These are phyloP conservation scores for Acronicta alni DNA, from an alignment of 2,888 invertebrate species.

Conservation along the genomic window DNA sequence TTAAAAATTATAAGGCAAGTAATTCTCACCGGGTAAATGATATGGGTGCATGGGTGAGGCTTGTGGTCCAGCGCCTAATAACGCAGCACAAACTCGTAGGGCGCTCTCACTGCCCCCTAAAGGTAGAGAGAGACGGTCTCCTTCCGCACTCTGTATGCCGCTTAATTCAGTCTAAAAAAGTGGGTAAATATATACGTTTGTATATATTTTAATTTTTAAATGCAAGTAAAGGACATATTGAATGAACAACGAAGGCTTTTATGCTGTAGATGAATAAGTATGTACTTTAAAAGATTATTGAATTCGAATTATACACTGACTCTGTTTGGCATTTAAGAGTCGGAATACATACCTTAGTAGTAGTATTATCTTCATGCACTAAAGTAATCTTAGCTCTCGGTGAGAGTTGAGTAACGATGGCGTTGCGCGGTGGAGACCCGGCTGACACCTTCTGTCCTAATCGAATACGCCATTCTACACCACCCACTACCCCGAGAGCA, in stretches of 20 bases:
- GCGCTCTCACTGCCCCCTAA: constrained; percentile 83
- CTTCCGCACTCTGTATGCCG: constrained; percentile 76
- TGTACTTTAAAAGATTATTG: not conserved
- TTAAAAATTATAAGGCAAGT: constrained; percentile 22
- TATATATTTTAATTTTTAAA: too few relatives aligned
- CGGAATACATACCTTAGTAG: constrained; percentile 71
- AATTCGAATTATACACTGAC: too few relatives aligned
- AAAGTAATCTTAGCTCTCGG: constrained; percentile 81
- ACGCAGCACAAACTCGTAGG: constrained; percentile 79
- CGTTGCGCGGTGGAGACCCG: constrained; percentile 77
- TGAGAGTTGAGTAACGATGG: constrained; percentile 82
- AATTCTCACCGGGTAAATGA: constrained; percentile 75
- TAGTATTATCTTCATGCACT: constrained; percentile 79
- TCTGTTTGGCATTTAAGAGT: not conserved
- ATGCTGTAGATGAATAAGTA: too few relatives aligned
- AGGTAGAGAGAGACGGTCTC: constrained; percentile 76
- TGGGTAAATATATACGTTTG: too few relatives aligned
- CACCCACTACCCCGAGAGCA: constrained; percentile 83
- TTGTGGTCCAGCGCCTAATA: constrained; percentile 82
- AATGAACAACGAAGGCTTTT: too few relatives aligned
- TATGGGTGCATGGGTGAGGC: constrained; percentile 82
- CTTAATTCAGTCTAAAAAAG: constrained; percentile 77
- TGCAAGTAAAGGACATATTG: too few relatives aligned
- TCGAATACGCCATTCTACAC: constrained; percentile 83
- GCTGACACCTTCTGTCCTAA: constrained; percentile 78